phyloP scores from a whole-genome alignment of 2,113 vertebrate genomes.

The Cynoglossus semilaevis region DNA sequence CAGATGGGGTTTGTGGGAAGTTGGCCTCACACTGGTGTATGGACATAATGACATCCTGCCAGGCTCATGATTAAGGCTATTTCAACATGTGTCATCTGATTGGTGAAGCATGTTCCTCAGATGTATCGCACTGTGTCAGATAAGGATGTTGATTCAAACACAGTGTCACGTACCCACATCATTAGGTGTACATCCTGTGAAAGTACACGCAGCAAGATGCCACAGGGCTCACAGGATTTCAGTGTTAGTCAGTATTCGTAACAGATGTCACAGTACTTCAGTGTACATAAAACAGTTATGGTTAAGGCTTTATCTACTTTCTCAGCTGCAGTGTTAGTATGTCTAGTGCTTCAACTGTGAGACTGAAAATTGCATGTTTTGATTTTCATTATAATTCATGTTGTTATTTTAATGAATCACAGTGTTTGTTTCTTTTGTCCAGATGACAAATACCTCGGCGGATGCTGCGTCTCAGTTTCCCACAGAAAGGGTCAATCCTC shows the following conservation, averaged over 20 bases:
- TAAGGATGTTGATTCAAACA: neutral
- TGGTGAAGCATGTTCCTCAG: slow-evolving; percentile 15
- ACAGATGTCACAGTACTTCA: no score
- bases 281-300: no score
- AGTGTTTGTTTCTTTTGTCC: neutral
- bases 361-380: no score
- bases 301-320: no score
- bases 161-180: neutral
- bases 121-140: neutral
- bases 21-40: slow-evolving; percentile 4
- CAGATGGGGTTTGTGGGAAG: no score
- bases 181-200: neutral
- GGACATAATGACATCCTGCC: slow-evolving; percentile 44
- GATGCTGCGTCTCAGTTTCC: slow-evolving; percentile 88
- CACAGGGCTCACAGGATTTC: no score
- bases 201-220: neutral
- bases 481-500: slow-evolving; percentile 83
- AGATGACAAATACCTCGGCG: slow-evolving; percentile 79
- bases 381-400: no score
- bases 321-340: neutral
- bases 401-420: no score
- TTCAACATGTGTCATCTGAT: slow-evolving; percentile 30
- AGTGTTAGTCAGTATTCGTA: no score
- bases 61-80: slow-evolving; percentile 21
- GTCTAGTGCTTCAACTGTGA: no score